phyloP scores from a whole-genome alignment of 2,888 invertebrate genomes.

The Agrochola macilenta region DNA sequence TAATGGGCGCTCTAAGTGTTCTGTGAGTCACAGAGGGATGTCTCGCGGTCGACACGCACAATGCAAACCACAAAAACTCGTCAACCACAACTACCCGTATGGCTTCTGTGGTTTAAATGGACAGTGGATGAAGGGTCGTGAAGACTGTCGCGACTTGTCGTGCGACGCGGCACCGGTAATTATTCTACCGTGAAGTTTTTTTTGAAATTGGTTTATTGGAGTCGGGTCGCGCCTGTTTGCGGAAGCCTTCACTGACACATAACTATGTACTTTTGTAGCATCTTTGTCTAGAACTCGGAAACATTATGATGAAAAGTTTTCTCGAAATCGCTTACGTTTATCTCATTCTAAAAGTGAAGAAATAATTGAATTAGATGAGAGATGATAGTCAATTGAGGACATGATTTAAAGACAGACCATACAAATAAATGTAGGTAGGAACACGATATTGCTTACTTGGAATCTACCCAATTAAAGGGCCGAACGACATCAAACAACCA shows the following conservation, averaged over 20 bases:
- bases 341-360: neutral
- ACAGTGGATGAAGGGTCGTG: neutral
- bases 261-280: neutral
- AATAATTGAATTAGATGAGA: neutral
- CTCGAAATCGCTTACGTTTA: too few relatives aligned
- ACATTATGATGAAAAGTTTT: neutral
- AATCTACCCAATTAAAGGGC: neutral
- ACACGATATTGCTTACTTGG: neutral
- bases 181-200: too few relatives aligned
- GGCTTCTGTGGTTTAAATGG: constrained; percentile 53
- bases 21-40: constrained; percentile 49
- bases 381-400: neutral
- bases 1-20: neutral
- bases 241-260: neutral
- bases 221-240: too few relatives aligned
- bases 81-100: constrained; percentile 49
- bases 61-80: constrained; percentile 57
- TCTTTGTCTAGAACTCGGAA: neutral
- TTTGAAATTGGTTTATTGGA: too few relatives aligned
- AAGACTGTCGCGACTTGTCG: too few relatives aligned
- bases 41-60: constrained; percentile 36
- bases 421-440: too few relatives aligned
- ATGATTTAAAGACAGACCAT: neutral
- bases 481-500: neutral
- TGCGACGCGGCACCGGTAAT: too few relatives aligned